Base-by-base conservation (phyloP, 2,797 vertebrate species). In the Decapterus maruadsi region DNA sequence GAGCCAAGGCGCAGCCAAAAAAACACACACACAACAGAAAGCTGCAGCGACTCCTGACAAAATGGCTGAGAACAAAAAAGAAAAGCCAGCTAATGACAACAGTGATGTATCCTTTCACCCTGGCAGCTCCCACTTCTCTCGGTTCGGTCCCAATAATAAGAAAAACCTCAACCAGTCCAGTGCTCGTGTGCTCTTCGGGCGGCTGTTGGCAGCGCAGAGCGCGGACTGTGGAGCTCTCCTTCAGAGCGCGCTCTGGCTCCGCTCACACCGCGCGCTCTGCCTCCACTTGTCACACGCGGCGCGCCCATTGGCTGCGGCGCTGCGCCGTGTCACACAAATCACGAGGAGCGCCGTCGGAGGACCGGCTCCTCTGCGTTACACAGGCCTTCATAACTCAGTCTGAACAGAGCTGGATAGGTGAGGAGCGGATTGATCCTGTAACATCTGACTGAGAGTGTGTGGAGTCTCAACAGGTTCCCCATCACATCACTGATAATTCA, bases 301-400 rank as follows among this genome's bases (percentile, higher is more conserved):
- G 78, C 75, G 74, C 86, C 90, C 87, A 95, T 94, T 95, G 94
- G 94, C 81, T 93, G 86, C 67, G 0, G 72, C 59, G 70, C 83
- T 71, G 54, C 87, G 50, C 76, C 82, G 69, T 82, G 88, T 90
- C 87, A 90, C 83, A 64, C 84, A 88, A 84, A 92, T 93, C 91
- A 91, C 81, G 78, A 72, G 48, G 48, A 58, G 88, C 70, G 65
- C 29, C 61, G 65, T 74, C 79, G 31, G 53, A 20, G 60, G 59
- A 58, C 10, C 68, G 36, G 66, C 29, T 55, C 65, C 29, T 31
- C 58, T 14, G 16, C 20, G 29, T 19, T 48, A 4, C 60, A 14
- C 0, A 5, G 75, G 72, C 63, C 68, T 34, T 0, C 7, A 4
- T 3, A 29, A 13, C 3, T 8, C 13, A 26, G 38, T 14, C 1